Evolutionary conservation across 2,797 vertebrate genomes (phyloP).

Genomic region (Numenius phaeopus): DNA sequence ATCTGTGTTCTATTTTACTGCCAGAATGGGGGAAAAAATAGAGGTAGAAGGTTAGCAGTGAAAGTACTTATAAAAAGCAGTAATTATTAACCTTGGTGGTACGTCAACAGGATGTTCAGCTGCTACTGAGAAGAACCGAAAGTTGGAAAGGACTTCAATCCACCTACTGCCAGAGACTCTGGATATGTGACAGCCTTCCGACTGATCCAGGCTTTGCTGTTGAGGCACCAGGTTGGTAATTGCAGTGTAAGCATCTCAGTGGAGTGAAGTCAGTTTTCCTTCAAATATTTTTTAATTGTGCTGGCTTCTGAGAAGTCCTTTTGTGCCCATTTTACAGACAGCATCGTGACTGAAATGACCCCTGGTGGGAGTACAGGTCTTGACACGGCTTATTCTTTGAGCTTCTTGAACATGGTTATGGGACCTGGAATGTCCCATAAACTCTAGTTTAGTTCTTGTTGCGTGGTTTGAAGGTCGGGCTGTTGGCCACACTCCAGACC

Average conservation of each 20-base stretch:
- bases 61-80: neutral
- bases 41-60: neutral
- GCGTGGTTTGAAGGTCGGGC: neutral
- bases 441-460: neutral
- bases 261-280: neutral
- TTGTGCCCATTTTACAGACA: neutral
- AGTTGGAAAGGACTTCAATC: neutral
- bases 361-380: neutral
- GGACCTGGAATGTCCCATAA: neutral
- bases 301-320: neutral
- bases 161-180: neutral
- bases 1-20: conserved; percentile 35
- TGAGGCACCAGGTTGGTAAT: neutral
- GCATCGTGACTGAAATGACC: neutral
- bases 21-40: neutral
- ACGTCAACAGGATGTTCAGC: neutral
- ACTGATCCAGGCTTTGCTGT: neutral
- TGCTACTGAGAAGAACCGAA: neutral
- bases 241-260: neutral
- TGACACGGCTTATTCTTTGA: neutral
- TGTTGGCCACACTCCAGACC: neutral
- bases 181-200: neutral
- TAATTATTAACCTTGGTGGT: neutral
- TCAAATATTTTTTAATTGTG: rapidly evolving
- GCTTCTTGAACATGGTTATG: neutral